Evolutionary conservation across 2,888 invertebrate species (phyloP).

Genomic region (Silvanus unidentatus): DNA sequence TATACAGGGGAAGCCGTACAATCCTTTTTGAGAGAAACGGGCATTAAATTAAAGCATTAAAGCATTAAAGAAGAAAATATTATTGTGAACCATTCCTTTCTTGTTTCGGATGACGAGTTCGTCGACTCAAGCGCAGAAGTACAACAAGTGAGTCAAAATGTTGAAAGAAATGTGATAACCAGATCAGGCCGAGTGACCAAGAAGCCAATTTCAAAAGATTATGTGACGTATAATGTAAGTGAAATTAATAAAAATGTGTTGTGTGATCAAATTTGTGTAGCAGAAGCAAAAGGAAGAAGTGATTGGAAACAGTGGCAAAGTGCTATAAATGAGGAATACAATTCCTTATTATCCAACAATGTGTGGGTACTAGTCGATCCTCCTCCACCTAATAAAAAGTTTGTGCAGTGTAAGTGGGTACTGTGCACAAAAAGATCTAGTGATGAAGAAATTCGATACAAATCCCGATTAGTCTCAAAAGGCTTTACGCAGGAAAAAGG

Average conservation of each 20-base stretch:
- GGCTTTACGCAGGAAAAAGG: constrained; percentile 14
- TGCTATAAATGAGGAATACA: constrained; percentile 1
- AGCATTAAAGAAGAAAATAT: too few relatives aligned
- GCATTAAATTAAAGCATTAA: constrained; percentile 17
- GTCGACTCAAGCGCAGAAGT: too few relatives aligned
- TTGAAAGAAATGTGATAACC: too few relatives aligned
- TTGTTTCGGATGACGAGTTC: too few relatives aligned
- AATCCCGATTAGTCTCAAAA: constrained; percentile 9
- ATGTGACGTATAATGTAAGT: too few relatives aligned
- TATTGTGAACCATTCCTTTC: too few relatives aligned
- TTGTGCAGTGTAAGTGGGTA: neutral
- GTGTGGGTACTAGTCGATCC: neutral
- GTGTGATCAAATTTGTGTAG: neutral
- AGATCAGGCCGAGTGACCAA: too few relatives aligned
- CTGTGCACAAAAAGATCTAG: neutral
- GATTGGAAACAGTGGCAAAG: neutral
- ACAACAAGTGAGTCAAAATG: too few relatives aligned
- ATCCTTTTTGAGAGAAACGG: constrained; percentile 23
- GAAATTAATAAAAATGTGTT: too few relatives aligned
- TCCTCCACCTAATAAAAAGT: neutral
- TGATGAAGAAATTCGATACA: neutral
- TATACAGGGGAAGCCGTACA: neutral
- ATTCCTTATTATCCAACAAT: neutral
- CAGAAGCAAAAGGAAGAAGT: neutral
- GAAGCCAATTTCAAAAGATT: too few relatives aligned